Base-by-base conservation (phyloP, 64 coral and sea anemone species). In the Montipora foliosa region DNA sequence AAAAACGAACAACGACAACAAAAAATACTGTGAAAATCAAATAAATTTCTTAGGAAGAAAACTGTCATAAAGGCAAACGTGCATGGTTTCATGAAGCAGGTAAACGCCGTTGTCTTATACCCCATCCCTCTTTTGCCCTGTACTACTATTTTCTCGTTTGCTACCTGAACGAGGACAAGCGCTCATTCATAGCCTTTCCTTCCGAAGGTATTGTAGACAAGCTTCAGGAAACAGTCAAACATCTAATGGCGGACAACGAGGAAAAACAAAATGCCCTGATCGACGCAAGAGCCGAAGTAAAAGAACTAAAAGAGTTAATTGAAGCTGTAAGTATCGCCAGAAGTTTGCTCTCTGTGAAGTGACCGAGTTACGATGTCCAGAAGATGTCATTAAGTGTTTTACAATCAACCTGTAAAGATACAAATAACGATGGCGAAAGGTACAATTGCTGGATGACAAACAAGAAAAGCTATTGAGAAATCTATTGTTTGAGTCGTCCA, bases 291-390 rank as follows among this genome's bases (percentile, higher is more conserved):
- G 44, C 44, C 67, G 82, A 86, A 71, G 64, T 86, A 6, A 70
- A 86, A 16, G 66, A 86, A 22, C 5, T 86, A 7, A 69, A 49
- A 86, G 66, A 86, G 17, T 17, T 86, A 8, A 49, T 86, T 62
- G 47, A 86, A 86, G 52, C 82, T 51, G 82, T 86, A 70, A 86
- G 82, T 86, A 86, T 8, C 45, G 14, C 1, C 5, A 12, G 44
- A 14, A 15, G 8, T 79, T 21, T 44, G 61, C 4, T 64, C 61
- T 11, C 0, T 64, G 61, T 64, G 9, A 64, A 64, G 4, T 14
- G 11, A 64, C 8, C 61, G 4, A 15, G 52, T 37, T 37, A 37
- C 37, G 37, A 37, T 37, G 37, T 37, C 37, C 37, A 37, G 37
- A 37, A 37, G 37, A 37, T 37, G 37, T 37, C 37, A 37, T 37